phyloP scores from a whole-genome alignment of 2,888 invertebrate species.

The Parnassius orleans region DNA sequence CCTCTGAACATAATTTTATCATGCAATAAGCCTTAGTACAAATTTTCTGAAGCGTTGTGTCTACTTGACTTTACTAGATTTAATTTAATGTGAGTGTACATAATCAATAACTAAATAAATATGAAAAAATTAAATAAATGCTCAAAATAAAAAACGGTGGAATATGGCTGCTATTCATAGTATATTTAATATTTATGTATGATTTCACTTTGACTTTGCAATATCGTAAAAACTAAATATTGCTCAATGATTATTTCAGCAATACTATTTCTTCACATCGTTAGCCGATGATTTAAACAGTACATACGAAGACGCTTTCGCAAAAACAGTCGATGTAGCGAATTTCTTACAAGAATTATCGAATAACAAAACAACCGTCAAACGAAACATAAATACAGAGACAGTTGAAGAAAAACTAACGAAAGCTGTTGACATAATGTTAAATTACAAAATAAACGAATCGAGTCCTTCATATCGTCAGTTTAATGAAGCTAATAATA shows the following conservation, averaged over 20 bases:
- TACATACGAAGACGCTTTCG: conserved; percentile 53
- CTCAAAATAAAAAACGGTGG: too few relatives aligned
- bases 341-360: conserved; percentile 44
- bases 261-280: conserved; percentile 63
- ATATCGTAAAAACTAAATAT: too few relatives aligned
- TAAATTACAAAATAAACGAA: conserved; percentile 52
- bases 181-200: too few relatives aligned
- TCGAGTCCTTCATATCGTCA: conserved; percentile 47
- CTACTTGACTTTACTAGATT: too few relatives aligned
- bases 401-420: conserved; percentile 50
- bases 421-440: conserved; percentile 47
- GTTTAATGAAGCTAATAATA: conserved; percentile 57
- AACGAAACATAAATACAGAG: conserved; percentile 45
- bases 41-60: too few relatives aligned
- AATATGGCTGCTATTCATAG: too few relatives aligned
- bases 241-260: conserved; percentile 45
- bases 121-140: too few relatives aligned
- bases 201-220: too few relatives aligned
- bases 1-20: too few relatives aligned
- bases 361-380: conserved; percentile 44
- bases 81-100: too few relatives aligned
- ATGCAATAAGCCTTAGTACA: too few relatives aligned
- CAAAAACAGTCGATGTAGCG: conserved; percentile 45
- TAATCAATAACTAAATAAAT: too few relatives aligned
- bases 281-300: conserved; percentile 55